These are phyloP conservation scores for Drosophila baimaii DNA, from an alignment of 1,140 invertebrate genomes.

Conservation along the genomic window DNA sequence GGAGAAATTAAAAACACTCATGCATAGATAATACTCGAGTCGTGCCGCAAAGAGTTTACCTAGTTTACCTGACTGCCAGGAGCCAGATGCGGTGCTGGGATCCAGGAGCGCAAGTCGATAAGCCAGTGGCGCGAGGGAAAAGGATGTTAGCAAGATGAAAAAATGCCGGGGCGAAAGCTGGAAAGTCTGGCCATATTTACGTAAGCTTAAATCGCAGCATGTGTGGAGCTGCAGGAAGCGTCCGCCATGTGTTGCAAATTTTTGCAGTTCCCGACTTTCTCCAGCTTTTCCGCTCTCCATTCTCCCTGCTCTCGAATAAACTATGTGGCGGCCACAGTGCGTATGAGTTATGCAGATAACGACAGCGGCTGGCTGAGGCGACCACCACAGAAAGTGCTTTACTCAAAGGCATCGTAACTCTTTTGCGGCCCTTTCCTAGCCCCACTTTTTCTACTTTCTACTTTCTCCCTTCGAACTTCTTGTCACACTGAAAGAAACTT, in stretches of 20 bases:
- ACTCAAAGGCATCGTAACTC: conserved; percentile 71
- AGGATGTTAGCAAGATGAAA: conserved; percentile 37
- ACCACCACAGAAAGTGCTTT: conserved; percentile 63
- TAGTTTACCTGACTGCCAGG: conserved; percentile 18
- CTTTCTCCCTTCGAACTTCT: conserved; percentile 7
- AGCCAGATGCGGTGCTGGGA: conserved; percentile 13
- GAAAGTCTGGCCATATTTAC: conserved; percentile 52
- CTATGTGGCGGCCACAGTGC: conserved; percentile 54
- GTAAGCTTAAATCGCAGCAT: conserved; percentile 57
- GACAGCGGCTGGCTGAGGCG: conserved; percentile 30
- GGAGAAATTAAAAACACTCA: conserved; percentile 65
- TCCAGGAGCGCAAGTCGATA: conserved; percentile 55
- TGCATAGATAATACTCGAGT: conserved; percentile 63
- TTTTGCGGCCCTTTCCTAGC: conserved; percentile 24
- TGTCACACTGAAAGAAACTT: conserved; percentile 18
- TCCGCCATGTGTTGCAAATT: conserved; percentile 47
- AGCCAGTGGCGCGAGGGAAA: conserved; percentile 41
- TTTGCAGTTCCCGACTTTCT: conserved; percentile 42
- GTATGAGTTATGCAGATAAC: conserved; percentile 77
- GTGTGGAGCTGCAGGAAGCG: conserved; percentile 18
- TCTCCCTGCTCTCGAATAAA: conserved; percentile 44
- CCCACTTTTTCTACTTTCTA: conserved; percentile 6
- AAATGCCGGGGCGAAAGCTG: conserved; percentile 25
- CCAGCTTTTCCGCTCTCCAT: not conserved
- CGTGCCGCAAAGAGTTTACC: conserved; percentile 45